Base-by-base conservation (phyloP, 2,888 invertebrate species). In the Linyphia triangularis region DNA sequence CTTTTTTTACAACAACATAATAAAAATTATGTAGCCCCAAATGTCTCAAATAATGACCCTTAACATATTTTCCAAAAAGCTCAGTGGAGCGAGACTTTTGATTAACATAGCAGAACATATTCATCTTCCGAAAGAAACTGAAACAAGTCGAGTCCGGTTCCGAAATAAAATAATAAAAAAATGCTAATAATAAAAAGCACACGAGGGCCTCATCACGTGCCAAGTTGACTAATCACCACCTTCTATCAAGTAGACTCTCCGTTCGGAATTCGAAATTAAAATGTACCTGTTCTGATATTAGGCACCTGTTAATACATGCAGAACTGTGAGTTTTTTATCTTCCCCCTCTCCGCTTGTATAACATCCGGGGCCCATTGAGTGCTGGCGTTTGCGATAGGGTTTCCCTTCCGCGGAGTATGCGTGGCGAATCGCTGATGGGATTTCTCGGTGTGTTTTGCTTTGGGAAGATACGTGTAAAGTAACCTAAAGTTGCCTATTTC, bases 261-360 rank as follows among this genome's bases (percentile, higher is more conserved):
- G 16, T n/a, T 16, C 43, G 24, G 70, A 24, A 70, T 70, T 43
- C 43, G 43, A n/a, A 70, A 70, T 70, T 40, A 70, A 13, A 43
- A 51, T 16, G 70, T 7, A 70, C 70, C n/a, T 51, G 70, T 70
- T 43, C n/a, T 70, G 70, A 43, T 24, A 70, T 70, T 70, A 40
- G 43, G 51, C 70, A 70, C 70, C 70, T 70, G 70, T 70, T 70
- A 70, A 70, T 70, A 70, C 40, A 51, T 28, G 13, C 43, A 5
- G 7, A 4, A 7, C 1, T 51, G 26, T 9, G 16, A 43, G n/a
- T 19, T 67, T 43, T 24, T 70, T 28, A 10, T 19, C n/a, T n/a
- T 30, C 37, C 16, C 9, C 7, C 0, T 4, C 22, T 13, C 0
- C 33, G 19, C 16, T 2, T 33, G 19, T 33, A 2, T 43, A 70